These are phyloP conservation scores for Pionites leucogaster DNA, from an alignment of 2,113 vertebrate genomes.

Conservation along the genomic window DNA sequence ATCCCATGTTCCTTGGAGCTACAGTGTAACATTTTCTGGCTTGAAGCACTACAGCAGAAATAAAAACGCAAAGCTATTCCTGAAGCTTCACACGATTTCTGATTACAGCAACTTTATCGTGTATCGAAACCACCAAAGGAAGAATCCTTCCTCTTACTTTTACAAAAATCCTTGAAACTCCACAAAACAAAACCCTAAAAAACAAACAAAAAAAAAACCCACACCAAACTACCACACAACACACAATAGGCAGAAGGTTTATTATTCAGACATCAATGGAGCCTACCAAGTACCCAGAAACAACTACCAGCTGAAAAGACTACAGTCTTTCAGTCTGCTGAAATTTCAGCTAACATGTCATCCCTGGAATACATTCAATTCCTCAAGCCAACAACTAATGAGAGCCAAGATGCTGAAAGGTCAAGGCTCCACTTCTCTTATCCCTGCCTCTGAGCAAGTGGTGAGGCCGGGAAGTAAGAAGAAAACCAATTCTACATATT, in stretches of 20 bases:
- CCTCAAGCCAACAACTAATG: not conserved
- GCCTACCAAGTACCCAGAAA: not conserved
- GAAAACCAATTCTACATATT: not conserved
- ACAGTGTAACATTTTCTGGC: not conserved
- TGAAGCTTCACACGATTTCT: accelerated
- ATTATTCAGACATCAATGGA: not conserved
- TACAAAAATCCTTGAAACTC: not conserved
- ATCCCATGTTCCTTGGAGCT: not conserved
- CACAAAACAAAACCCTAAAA: not conserved
- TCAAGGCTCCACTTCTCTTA: not conserved
- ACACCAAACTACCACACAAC: not conserved
- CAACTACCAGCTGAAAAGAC: not conserved
- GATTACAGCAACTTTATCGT: not conserved
- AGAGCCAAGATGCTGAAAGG: not conserved
- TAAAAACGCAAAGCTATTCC: not conserved
- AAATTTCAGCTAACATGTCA: not conserved
- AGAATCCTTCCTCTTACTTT: not conserved
- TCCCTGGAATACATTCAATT: not conserved
- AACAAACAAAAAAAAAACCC: not conserved
- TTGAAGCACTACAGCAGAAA: not conserved
- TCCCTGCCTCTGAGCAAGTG: not conserved
- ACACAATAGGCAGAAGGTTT: not conserved
- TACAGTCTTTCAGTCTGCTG: not conserved
- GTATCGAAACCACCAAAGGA: not conserved
- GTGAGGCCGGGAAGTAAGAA: not conserved